Base-by-base conservation (phyloP, 2,113 vertebrate genomes). In the Piaya cayana region DNA sequence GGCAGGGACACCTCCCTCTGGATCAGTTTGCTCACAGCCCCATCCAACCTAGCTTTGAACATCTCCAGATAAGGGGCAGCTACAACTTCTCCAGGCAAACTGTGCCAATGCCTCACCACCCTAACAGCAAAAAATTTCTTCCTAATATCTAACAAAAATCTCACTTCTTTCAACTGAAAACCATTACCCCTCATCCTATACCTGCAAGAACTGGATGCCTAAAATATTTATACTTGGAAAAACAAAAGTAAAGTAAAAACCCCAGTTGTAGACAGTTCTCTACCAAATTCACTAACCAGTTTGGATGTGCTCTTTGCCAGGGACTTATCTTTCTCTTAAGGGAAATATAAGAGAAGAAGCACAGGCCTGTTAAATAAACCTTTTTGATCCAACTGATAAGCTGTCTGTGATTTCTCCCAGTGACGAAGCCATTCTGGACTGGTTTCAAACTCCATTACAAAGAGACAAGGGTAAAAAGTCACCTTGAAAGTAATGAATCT, bases 401-500 rank as follows among this genome's bases (percentile, higher is more conserved):
- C 63, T 63, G 37, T 59, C 76, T 90, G 47, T 1, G 5, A 56
- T 82, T 93, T 89, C 68, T 94, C 53, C 25, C 32, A 29, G 69
- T 89, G 56, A 89, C 81, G 95, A 95, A 90, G 21, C 30, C 2
- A 5, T n/a, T n/a, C 22, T 42, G 64, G 45, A 75, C 34, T 74
- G 47, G 43, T 88, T 90, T 42, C 43, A 92, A 86, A 92, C 76
- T 81, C 55, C 55, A 65, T 92, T 71, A 93, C 72, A 68, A 77
- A 43, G 36, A 93, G 58, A 85, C 26, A 64, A 55, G 50, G 78
- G 56, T 47, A 42, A 93, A 89, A 76, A 74, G 34, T 92, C 65
- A 92, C 39, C 62, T 62, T 88, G 60, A 82, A 92, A 95, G 83
- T 62, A 86, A 95, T 92, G 93, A 94, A 91, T 90, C 67, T 92